Conservation (phyloP, 2,113 vertebrate species). For the Ptychochromis oligacanthus region DNA sequence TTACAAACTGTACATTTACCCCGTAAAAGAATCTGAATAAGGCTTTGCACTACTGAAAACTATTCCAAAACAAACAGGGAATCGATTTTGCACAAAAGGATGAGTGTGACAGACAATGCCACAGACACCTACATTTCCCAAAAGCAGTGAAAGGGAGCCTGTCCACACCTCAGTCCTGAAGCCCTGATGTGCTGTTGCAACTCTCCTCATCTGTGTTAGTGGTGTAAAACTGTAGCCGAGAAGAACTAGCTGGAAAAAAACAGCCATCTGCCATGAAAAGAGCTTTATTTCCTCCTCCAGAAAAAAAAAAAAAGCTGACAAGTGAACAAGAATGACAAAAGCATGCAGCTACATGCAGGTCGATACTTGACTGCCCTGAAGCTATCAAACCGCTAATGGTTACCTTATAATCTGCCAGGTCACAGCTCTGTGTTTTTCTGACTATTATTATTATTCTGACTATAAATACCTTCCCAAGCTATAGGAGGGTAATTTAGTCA, state of each 20-base stretch:
- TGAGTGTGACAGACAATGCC: neutral
- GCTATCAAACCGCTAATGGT: constrained; percentile 32
- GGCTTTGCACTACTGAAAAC: neutral
- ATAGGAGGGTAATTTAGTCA: constrained; percentile 42
- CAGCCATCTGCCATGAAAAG: constrained; percentile 16
- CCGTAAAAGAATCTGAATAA: neutral
- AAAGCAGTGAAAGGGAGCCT: constrained; percentile 14
- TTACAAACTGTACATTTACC: neutral
- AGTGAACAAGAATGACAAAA: constrained; percentile 39
- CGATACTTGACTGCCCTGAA: neutral
- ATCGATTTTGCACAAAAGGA: neutral
- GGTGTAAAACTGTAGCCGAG: neutral
- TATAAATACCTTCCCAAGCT: constrained; percentile 11
- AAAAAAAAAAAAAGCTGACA: constrained; percentile 38
- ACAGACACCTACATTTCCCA: neutral
- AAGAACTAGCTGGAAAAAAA: neutral
- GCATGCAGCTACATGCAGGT: constrained; percentile 15
- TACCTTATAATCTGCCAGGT: constrained; percentile 44
- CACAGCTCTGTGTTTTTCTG: constrained; percentile 21
- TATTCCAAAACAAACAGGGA: neutral
- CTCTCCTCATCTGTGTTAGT: constrained; percentile 14
- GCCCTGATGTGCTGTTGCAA: constrained; percentile 6
- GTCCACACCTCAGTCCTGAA: constrained; percentile 19
- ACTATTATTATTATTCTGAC: constrained; percentile 21
- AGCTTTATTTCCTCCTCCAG: constrained; percentile 10